phyloP scores from a whole-genome alignment of 2,113 vertebrate genomes.

The Phainopepla nitens region DNA sequence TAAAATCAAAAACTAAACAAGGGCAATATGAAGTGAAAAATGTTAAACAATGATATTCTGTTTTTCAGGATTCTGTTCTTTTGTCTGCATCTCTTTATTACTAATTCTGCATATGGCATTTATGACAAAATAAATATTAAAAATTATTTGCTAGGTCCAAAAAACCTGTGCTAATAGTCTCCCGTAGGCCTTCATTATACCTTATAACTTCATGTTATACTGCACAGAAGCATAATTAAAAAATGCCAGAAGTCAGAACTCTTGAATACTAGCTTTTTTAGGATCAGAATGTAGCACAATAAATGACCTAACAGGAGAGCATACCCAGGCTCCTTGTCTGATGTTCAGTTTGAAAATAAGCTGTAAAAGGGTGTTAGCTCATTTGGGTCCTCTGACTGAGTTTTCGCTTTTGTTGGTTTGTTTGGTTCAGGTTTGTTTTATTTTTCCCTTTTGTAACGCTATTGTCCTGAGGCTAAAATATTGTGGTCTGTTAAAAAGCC shows the following conservation, averaged over 20 bases:
- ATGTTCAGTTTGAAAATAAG: not conserved
- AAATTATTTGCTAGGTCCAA: not conserved
- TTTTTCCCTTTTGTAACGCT: not conserved
- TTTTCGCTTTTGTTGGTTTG: not conserved
- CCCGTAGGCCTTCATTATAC: conserved; percentile 43
- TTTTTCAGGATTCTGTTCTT: not conserved
- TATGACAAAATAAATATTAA: conserved; percentile 33
- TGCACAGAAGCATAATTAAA: not conserved
- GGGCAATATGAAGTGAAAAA: not conserved
- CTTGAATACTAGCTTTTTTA: not conserved
- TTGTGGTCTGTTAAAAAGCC: not conserved
- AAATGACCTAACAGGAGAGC: not conserved
- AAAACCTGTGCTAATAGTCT: conserved; percentile 25
- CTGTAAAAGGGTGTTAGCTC: not conserved
- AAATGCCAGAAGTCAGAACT: not conserved
- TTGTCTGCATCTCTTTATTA: not conserved
- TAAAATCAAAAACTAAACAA: not conserved
- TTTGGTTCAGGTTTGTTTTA: not conserved
- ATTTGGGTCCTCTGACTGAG: not conserved
- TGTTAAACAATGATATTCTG: not conserved
- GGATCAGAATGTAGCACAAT: not conserved
- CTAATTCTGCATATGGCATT: not conserved
- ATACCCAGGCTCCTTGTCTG: not conserved
- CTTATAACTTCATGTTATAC: not conserved
- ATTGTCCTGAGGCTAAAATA: not conserved